These are phyloP conservation scores for Diacarnus erythraeanus DNA, from an alignment of 37 sponge, comb jelly and placozoan species.

Conservation along the genomic window DNA sequence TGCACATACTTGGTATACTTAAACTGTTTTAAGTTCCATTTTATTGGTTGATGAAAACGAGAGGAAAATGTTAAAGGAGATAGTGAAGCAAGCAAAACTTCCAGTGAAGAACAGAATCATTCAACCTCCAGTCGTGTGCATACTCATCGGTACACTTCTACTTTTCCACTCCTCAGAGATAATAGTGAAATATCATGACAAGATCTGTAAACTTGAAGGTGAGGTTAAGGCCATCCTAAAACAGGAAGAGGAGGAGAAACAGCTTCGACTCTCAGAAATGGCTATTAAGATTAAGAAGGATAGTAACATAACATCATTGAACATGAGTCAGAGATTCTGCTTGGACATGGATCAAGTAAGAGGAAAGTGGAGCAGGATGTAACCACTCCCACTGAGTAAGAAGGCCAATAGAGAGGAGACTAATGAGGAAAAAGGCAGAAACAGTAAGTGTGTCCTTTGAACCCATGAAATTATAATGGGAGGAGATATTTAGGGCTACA, in stretches of 20 bases:
- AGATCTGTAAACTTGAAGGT: constrained; percentile 52
- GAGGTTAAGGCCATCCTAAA: constrained; percentile 85
- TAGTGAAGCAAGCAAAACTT: constrained; percentile 80
- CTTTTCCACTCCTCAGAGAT: constrained; percentile 48
- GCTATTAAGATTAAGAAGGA: constrained; percentile 92
- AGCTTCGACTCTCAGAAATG: constrained; percentile 90
- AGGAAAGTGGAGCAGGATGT: background rate
- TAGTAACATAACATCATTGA: constrained; percentile 93
- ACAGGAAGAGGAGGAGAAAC: constrained; percentile 93
- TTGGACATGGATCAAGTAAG: constrained; percentile 76
- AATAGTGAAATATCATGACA: constrained; percentile 71
- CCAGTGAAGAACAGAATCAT: constrained; percentile 90
- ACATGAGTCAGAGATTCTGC: constrained; percentile 89
- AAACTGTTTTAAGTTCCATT: constrained; percentile 65
- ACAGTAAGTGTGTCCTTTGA: background rate
- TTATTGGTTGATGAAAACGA: constrained; percentile 96
- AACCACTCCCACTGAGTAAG: constrained; percentile 11
- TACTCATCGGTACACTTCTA: background rate
- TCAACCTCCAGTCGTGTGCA: constrained; percentile 17
- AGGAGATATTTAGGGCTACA: no score
- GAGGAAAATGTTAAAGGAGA: constrained; percentile 87
- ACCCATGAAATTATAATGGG: no score
- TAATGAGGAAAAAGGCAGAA: constrained; percentile 14
- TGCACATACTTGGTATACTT: no score
- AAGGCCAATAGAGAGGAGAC: constrained; percentile 18